phyloP scores from a whole-genome alignment of 2,888 invertebrate genomes.

The Cecidostiba fungosa region DNA sequence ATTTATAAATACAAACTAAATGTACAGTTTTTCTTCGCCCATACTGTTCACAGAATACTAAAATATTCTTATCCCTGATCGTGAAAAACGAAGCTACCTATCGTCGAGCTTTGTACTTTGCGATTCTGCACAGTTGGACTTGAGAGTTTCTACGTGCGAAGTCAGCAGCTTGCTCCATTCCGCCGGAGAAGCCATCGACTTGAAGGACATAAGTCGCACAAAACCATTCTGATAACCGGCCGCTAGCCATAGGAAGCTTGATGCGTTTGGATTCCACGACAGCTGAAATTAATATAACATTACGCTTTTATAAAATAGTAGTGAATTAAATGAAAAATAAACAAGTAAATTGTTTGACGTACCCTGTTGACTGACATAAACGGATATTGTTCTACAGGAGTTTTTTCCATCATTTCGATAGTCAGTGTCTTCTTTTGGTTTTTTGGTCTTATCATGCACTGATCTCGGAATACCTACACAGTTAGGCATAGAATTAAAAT shows the following conservation, averaged over 20 bases:
- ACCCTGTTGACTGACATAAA: conserved; percentile 78
- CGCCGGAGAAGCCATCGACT: conserved; percentile 65
- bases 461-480: conserved; percentile 36
- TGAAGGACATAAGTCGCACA: conserved; percentile 76
- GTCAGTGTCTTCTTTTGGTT: conserved; percentile 42
- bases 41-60: too few relatives aligned
- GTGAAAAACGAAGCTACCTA: not conserved
- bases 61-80: not conserved
- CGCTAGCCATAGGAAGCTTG: conserved; percentile 79
- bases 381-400: conserved; percentile 76
- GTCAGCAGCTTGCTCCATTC: conserved; percentile 66
- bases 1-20: not conserved
- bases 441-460: not conserved
- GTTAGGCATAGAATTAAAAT: not conserved
- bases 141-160: conserved; percentile 35
- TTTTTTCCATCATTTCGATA: conserved; percentile 52
- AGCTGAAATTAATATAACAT: conserved; percentile 69
- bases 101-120: not conserved
- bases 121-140: not conserved
- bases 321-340: not conserved
- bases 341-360: conserved; percentile 56
- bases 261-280: conserved; percentile 81
- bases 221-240: conserved; percentile 80
- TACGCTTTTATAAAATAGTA: not conserved
- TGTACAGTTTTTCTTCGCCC: not conserved